Conservation (phyloP, 2,888 invertebrate genomes). For the Octonoba sinensis region DNA sequence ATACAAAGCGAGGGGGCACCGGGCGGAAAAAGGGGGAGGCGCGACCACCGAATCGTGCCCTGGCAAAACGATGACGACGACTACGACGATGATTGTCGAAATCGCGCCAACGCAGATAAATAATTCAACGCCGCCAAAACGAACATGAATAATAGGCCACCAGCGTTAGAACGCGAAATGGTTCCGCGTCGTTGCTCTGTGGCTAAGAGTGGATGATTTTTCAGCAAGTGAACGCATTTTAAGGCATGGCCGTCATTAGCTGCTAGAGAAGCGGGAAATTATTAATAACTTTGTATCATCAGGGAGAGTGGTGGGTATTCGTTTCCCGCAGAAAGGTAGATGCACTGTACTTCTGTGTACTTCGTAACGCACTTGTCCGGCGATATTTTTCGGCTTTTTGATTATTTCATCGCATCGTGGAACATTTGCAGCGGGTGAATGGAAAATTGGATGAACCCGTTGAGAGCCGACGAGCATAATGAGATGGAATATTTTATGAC, state of each 20-base stretch:
- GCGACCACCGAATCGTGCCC: not conserved
- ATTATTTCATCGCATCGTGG: too few relatives aligned
- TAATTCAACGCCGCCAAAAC: conserved; percentile 52
- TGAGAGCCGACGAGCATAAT: too few relatives aligned
- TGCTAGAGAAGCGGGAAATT: conserved; percentile 34
- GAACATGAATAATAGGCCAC: not conserved
- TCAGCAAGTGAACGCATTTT: conserved; percentile 37
- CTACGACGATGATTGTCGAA: conserved; percentile 54
- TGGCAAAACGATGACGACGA: conserved; percentile 18
- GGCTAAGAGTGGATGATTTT: conserved; percentile 49
- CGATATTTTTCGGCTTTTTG: too few relatives aligned
- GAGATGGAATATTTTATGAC: too few relatives aligned
- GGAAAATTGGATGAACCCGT: too few relatives aligned
- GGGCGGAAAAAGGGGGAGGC: conserved; percentile 11
- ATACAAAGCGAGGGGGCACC: not conserved
- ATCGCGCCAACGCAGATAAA: conserved; percentile 57
- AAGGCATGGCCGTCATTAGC: conserved; percentile 46
- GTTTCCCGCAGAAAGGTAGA: conserved; percentile 12
- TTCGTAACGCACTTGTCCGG: too few relatives aligned
- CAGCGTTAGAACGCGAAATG: conserved; percentile 19
- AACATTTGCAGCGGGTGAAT: too few relatives aligned
- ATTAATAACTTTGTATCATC: conserved; percentile 57
- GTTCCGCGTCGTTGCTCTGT: conserved; percentile 46
- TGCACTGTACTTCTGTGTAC: too few relatives aligned
- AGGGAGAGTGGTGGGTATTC: conserved; percentile 45